Percentiles rank a stretch among this genome's conserved stretches.
phyloP scores from a whole-genome alignment of 2,888 invertebrate genomes.

The Leucozona laternaria region DNA sequence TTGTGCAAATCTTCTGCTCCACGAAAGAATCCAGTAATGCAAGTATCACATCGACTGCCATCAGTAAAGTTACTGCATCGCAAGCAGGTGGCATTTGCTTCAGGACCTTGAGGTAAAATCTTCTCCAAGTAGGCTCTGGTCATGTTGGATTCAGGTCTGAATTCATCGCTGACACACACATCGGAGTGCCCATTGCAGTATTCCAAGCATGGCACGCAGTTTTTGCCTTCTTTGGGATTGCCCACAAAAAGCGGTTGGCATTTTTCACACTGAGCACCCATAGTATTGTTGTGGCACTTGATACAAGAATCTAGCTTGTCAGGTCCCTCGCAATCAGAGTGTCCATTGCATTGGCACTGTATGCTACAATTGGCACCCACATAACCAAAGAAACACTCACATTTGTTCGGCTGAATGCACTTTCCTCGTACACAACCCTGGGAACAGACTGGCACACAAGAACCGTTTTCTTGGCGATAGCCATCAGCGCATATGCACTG shows the following conservation, averaged over 20 bases:
- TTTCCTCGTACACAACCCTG: slow-evolving; percentile 94
- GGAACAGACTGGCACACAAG: slow-evolving; percentile 91
- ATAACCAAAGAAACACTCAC: slow-evolving; percentile 96
- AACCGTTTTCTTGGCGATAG: slow-evolving; percentile 87
- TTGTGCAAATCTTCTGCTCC: slow-evolving; percentile 91
- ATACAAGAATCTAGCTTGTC: slow-evolving; percentile 92
- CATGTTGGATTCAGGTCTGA: slow-evolving; percentile 84
- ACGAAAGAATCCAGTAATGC: slow-evolving; percentile 90
- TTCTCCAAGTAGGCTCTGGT: slow-evolving; percentile 86
- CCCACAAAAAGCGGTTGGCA: slow-evolving; percentile 96
- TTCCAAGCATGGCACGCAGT: slow-evolving; percentile 93
- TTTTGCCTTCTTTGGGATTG: slow-evolving; percentile 92
- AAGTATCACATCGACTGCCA: slow-evolving; percentile 92
- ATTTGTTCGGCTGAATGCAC: slow-evolving; percentile 92
- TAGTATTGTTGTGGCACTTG: slow-evolving; percentile 95
- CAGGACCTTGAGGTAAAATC: slow-evolving; percentile 88
- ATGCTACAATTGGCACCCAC: slow-evolving; percentile 97
- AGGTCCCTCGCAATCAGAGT: slow-evolving; percentile 95
- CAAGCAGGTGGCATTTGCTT: slow-evolving; percentile 91
- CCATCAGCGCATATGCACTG: slow-evolving; percentile 93
- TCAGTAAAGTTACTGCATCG: slow-evolving; percentile 93
- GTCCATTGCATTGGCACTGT: slow-evolving; percentile 97
- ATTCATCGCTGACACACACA: slow-evolving; percentile 88
- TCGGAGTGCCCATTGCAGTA: slow-evolving; percentile 96
- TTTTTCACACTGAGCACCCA: slow-evolving; percentile 95